Evolutionary conservation across 2,797 vertebrate genomes (phyloP), one percentile per base, ranked within the genome.

Genomic region (Sternarchorhynchus goeldii): DNA sequence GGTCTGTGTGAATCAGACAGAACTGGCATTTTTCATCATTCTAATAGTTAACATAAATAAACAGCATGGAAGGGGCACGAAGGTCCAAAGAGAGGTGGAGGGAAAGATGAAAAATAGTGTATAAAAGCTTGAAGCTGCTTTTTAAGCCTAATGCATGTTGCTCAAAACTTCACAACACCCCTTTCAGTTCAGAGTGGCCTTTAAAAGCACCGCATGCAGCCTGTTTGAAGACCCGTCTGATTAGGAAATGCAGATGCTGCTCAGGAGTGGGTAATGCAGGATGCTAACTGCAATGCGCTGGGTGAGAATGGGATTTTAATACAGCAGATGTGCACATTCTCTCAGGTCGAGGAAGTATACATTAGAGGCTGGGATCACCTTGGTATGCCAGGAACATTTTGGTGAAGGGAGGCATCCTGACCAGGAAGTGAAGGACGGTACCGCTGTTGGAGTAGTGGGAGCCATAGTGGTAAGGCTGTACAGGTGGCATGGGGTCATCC

Each of bases 311-410:
- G 6, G 4, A 12, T 67, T 73, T 73, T n/a, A 69, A 53, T 6
- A 31, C 59, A 31, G 36, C 17, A 45, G 63, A 67, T 18, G 56
- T 74, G 80, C 36, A 20, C 18, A 3, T 18, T 10, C 29, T 57
- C 29, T 71, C 21, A 20, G 4, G n/a, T 6, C 56, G 3, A 31
- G 16, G 6, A 63, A n/a, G 20, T 58, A 21, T 60, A 67, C 21
- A 69, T 36, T 64, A 41, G 29, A 56, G 56, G 5, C 29, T 3
- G 17, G 68, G 76, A 88, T 89, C 73, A 98, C 98, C 98, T 93
- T 99, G 97, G 83, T 99, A 99, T 10, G 97, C 96, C 56, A 99
- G 92, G 83, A 99, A 99, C 98, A 99, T 99, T 87, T 98, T 98
- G 57, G 98, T 99, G 87, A 99, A 99, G 34, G 97, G 98, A 4